Conservation (phyloP, 2,113 vertebrate species). For the Junco hyemalis region DNA sequence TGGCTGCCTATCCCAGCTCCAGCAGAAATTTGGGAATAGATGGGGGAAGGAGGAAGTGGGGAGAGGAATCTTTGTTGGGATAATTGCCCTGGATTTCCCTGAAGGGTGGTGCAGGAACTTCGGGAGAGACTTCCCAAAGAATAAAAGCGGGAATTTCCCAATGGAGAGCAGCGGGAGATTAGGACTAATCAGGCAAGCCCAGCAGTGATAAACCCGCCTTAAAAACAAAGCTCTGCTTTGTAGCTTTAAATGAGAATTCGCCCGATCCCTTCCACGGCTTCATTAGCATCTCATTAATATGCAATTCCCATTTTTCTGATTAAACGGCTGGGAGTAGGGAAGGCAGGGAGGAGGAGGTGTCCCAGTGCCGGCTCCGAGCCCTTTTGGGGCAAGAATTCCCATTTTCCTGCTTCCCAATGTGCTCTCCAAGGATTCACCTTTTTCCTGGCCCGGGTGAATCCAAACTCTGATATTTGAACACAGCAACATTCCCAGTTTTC, state of each 20-base stretch:
- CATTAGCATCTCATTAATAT: conserved; percentile 25
- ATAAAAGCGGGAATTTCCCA: not conserved
- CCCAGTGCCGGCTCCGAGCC: fast-evolving
- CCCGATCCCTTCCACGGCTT: not conserved
- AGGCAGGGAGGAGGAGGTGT: not conserved
- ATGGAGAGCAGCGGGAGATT: not conserved
- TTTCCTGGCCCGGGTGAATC: not conserved
- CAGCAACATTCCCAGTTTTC: not conserved
- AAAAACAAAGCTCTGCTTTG: conserved; percentile 11
- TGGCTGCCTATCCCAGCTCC: not conserved
- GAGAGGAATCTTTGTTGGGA: not conserved
- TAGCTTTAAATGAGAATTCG: not conserved
- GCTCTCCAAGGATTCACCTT: not conserved
- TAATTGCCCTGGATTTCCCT: conserved; percentile 36
- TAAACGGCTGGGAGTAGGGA: not conserved
- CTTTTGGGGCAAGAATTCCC: not conserved
- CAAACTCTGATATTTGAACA: not conserved
- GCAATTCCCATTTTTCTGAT: not conserved
- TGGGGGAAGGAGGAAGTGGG: not conserved
- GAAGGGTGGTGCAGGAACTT: not conserved
- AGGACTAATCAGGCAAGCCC: not conserved
- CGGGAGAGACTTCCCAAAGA: not conserved
- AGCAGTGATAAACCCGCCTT: not conserved
- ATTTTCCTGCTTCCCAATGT: not conserved
- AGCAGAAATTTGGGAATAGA: conserved; percentile 6